phyloP scores from a whole-genome alignment of 2,113 vertebrate genomes.

The Neogale vison region DNA sequence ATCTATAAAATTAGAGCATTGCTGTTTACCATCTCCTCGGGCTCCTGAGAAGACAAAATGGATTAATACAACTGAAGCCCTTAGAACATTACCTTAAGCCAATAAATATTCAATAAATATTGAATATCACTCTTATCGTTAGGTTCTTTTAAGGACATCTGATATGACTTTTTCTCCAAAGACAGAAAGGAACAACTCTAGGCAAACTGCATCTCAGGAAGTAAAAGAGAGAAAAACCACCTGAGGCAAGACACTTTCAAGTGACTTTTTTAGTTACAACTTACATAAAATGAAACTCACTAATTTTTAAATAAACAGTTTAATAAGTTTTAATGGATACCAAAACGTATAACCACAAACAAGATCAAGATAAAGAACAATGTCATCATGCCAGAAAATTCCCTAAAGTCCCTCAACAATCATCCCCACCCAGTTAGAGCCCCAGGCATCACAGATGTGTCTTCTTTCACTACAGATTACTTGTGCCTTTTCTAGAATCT shows the following conservation, averaged over 20 bases:
- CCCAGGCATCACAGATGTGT: not conserved
- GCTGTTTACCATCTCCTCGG: not conserved
- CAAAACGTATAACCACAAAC: not conserved
- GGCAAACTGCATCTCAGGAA: not conserved
- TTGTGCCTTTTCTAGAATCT: not conserved
- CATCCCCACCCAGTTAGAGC: not conserved
- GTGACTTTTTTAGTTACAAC: not conserved
- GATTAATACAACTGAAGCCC: not conserved
- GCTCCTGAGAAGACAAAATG: not conserved
- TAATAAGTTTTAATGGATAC: not conserved
- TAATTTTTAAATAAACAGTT: not conserved
- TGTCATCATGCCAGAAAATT: not conserved
- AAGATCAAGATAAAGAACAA: not conserved
- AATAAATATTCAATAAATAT: not conserved
- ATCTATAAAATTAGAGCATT: not conserved
- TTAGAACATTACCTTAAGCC: not conserved
- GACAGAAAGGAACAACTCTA: not conserved
- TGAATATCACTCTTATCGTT: not conserved
- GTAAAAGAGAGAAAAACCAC: not conserved
- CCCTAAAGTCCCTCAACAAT: not conserved
- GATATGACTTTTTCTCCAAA: not conserved
- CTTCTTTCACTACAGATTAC: not conserved
- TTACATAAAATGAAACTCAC: not conserved
- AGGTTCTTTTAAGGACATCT: not conserved
- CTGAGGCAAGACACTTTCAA: not conserved